These are phyloP conservation scores for Rhinophrynus dorsalis DNA, from an alignment of 2,797 vertebrate genomes.

Conservation along the genomic window DNA sequence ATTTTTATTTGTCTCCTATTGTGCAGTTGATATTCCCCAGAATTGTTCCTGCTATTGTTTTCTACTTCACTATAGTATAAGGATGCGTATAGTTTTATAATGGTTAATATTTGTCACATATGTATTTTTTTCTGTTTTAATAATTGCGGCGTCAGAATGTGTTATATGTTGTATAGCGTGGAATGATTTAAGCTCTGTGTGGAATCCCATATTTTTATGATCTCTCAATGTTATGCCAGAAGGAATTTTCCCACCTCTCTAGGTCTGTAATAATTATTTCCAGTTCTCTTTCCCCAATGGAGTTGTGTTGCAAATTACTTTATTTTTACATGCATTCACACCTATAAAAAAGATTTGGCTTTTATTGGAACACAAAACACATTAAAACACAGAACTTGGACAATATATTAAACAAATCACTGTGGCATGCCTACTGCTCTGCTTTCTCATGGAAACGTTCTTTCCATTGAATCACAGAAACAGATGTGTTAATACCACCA, in stretches of 20 bases:
- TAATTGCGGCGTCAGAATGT: constrained; percentile 13
- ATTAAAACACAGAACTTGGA: constrained; percentile 52
- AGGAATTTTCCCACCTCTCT: constrained; percentile 52
- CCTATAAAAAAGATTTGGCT: constrained; percentile 54
- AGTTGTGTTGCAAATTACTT: constrained; percentile 41
- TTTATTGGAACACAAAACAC: constrained; percentile 55
- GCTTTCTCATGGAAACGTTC: constrained; percentile 72
- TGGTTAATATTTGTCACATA: constrained; percentile 4
- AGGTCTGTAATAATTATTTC: constrained; percentile 47
- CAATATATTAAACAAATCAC: constrained; percentile 60
- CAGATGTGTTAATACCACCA: constrained; percentile 71
- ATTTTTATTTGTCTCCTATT: too few species aligned
- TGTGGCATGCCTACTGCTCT: constrained; percentile 58
- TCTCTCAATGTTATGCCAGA: constrained; percentile 45
- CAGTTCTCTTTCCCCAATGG: constrained; percentile 43
- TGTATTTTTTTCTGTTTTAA: constrained; percentile 16
- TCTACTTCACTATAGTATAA: too few species aligned
- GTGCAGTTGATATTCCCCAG: too few species aligned
- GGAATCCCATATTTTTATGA: constrained; percentile 50
- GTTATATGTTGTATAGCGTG: constrained; percentile 27
- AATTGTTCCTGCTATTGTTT: too few species aligned
- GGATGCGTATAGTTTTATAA: too few species aligned
- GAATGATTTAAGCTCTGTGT: constrained; percentile 46
- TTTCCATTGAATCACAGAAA: constrained; percentile 75
- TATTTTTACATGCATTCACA: constrained; percentile 53